Evolutionary conservation across 2,113 vertebrate genomes (phyloP), one percentile per base, ranked within the genome.

Genomic region (Nibea albiflora): DNA sequence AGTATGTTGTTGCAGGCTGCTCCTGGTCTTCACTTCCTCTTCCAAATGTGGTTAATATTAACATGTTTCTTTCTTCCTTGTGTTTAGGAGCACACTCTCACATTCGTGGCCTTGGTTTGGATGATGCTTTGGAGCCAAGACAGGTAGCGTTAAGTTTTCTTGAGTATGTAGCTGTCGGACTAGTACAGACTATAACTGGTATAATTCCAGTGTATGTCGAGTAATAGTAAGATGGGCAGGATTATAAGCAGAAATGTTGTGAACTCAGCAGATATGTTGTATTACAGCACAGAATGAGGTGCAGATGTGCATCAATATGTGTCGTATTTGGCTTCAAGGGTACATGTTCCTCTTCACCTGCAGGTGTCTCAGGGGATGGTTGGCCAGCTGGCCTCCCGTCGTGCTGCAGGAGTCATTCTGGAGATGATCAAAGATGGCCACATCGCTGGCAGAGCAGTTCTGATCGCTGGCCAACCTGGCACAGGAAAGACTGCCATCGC

Each of bases 351-450:
- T 72, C 0, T 77, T 54, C 50, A 35, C 66, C n/a, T 53, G 4
- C 88, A 98, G 97, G 97, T 97, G 50, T 98, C 97, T 12, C 97
- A 98, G 91, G 97, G 97, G 26, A 96, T 98, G 97, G 97, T 98
- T 11, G 97, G 97, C 2, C 97, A 98, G 93, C 91, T 98, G 91
- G 96, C 96, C 1, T 96, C 97, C 11, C 95, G 97, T 19, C 93
- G 97, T 17, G 97, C 97, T 0, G 97, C 97, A 0, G 97, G 97
- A 0, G 92, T 98, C 84, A 96, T 98, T 54, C 91, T 98, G 78
- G 97, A 98, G 93, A 98, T 98, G 96, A 98, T 98, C 90, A 97
- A 96, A 83, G 97, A 98, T 57, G 97, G 97, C 15, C 97, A 97
- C 83, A 98, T 98, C 0, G 97, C 97, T 0, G 97, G 97, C n/a